Evolutionary conservation across 2,113 vertebrate genomes (phyloP), one percentile per base, ranked within the genome.

Genomic region (Ciconia maguari): DNA sequence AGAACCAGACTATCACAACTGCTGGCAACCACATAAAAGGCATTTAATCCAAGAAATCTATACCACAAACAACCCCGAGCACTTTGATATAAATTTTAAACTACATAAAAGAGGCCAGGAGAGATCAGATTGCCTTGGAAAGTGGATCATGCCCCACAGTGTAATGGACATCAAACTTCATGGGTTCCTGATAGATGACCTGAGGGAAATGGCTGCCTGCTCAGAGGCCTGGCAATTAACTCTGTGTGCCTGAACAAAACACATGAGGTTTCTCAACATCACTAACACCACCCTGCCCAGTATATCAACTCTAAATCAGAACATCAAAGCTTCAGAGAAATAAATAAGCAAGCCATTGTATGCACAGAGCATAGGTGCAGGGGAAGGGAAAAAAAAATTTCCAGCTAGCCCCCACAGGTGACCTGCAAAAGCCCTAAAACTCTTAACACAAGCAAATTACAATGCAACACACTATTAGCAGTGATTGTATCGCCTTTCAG

Each of bases 291-390:
- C 87, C 78, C 78, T 89, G 62, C 83, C 77, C 75, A 38, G 77
- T 42, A 57, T 61, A 94, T 90, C 89, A 76, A 70, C 64, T 78
- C 74, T 69, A 41, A 93, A 87, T 82, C 1, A 0, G 51, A 95
- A 93, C 88, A 94, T 90, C 92, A 93, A 90, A 95, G 92, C 62
- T 64, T 85, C 84, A 42, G 54, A 72, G 57, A 91, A 91, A 87
- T 65, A 85, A 88, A 66, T 27, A 75, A 82, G 51, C 61, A 85
- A 82, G 62, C 25, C 42, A 87, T 65, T 95, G 87, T 93, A 94
- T 69, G 66, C 75, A 80, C 49, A 62, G 54, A 90, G 42, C 10
- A 48, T 34, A 76, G 58, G 52, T 66, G 11, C 49, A 80, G 26
- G 58, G 58, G n/a, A 83, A 72, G 21, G 21, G 61, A 79, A 65